Base-by-base conservation (phyloP, 2,888 invertebrate genomes). In the Microctonus brassicae region DNA sequence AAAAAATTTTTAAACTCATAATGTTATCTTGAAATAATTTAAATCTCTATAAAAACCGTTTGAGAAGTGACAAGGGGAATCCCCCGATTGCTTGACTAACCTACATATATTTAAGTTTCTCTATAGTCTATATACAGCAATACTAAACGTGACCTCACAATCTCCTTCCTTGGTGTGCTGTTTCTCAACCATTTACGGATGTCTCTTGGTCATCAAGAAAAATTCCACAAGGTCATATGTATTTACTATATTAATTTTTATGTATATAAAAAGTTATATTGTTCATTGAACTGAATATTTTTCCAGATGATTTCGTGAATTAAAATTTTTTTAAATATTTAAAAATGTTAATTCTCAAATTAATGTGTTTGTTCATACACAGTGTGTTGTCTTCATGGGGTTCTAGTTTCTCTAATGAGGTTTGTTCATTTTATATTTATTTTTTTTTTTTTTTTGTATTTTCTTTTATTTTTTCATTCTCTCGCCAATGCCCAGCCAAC, bases 401-500 rank as follows among this genome's bases (percentile, higher is more conserved):
- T 36, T 11, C 11, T n/a, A n/a, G 29, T 29, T 5, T 29, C 29
- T 29, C 7, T 7, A 29, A 5, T 5, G 29, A 29, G 7, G 3
- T 5, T 29, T 7, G 29, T n/a, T 42, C 42, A 42, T 42, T 47
- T 47, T n/a, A 47, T 13, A 13, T 13, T 11, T 39, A n/a, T 7
- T n/a, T n/a, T n/a, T 17, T n/a, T 47, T 5, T n/a, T n/a, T 9
- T 7, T 17, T 17, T 47, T 7, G n/a, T n/a, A 39, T n/a, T 47
- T n/a, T 47, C 17, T 1, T 1, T 17, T n/a, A 7, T n/a, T 47
- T 7, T 47, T n/a, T 47, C 36, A 9, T 6, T 6, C 5, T 36
- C 20, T 4, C 17, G 9, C 47, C 2, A n/a, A 17, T 83, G 78
- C 84, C 78, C 81, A 81, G 82, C 83, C 84, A 83, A 82, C 78